phyloP scores from a whole-genome alignment of 2,113 vertebrate genomes.

The Istiophorus platypterus region DNA sequence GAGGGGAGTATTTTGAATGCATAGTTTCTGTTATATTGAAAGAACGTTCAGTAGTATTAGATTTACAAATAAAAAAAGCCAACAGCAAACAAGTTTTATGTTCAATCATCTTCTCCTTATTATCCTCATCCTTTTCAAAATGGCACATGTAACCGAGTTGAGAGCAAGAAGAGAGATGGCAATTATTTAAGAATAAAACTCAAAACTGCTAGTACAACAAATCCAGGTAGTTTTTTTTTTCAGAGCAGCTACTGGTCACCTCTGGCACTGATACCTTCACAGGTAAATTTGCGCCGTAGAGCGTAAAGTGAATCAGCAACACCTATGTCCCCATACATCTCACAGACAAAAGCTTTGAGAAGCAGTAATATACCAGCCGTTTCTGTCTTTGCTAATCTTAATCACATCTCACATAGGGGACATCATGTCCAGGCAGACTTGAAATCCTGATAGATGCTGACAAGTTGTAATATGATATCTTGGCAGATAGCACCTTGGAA shows the following conservation, averaged over 20 bases:
- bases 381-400: conserved; percentile 47
- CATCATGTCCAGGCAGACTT: conserved; percentile 48
- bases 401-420: conserved; percentile 57
- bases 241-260: not conserved
- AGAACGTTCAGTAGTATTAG: not conserved
- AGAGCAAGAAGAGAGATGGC: not conserved
- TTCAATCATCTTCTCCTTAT: not conserved
- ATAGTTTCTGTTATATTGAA: conserved; percentile 6
- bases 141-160: not conserved
- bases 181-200: not conserved
- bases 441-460: conserved; percentile 64
- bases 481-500: conserved; percentile 67
- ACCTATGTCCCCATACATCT: conserved; percentile 27
- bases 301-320: conserved; percentile 57
- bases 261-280: conserved; percentile 12
- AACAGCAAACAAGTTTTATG: not conserved
- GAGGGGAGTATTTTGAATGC: not conserved
- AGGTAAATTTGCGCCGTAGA: conserved; percentile 14
- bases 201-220: not conserved
- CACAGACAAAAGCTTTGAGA: conserved; percentile 25
- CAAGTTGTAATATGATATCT: conserved; percentile 64
- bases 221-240: not conserved
- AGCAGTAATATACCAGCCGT: conserved; percentile 2
- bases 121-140: not conserved
- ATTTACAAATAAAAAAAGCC: not conserved